phyloP scores from a whole-genome alignment of 2,797 vertebrate genomes.

The Hozukius guyotensis region DNA sequence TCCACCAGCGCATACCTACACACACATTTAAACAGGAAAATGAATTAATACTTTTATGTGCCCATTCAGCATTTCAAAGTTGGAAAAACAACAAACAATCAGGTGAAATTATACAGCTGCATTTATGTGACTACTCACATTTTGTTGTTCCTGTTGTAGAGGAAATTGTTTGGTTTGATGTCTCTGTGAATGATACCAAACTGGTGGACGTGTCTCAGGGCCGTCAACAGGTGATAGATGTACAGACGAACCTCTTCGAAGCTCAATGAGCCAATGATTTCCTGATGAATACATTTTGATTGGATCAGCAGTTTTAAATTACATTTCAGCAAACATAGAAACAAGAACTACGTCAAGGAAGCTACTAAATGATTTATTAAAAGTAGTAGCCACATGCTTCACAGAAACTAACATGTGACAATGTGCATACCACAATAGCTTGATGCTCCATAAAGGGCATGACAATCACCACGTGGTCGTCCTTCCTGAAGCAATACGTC shows the following conservation, averaged over 20 bases:
- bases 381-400: not conserved
- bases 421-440: constrained; percentile 87
- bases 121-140: constrained; percentile 81
- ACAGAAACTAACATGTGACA: not conserved
- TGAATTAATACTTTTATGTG: not conserved
- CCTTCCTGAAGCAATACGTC: constrained; percentile 95
- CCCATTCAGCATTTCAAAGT: not conserved
- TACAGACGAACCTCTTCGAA: constrained; percentile 94
- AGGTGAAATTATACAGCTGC: not conserved
- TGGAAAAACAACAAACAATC: not conserved
- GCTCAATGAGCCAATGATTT: constrained; percentile 89
- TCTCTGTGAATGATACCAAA: constrained; percentile 98
- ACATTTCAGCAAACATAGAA: not conserved
- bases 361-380: not conserved
- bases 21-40: not conserved
- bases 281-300: constrained; percentile 79
- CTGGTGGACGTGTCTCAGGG: constrained; percentile 92
- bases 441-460: constrained; percentile 98
- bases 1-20: constrained; percentile 94
- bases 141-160: constrained; percentile 88
- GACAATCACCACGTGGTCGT: constrained; percentile 95
- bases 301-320: not conserved
- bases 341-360: not conserved
- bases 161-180: constrained; percentile 87
- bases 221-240: constrained; percentile 93